Conservation (phyloP, 1,140 invertebrate species). For the Neodiprion fabricii region DNA sequence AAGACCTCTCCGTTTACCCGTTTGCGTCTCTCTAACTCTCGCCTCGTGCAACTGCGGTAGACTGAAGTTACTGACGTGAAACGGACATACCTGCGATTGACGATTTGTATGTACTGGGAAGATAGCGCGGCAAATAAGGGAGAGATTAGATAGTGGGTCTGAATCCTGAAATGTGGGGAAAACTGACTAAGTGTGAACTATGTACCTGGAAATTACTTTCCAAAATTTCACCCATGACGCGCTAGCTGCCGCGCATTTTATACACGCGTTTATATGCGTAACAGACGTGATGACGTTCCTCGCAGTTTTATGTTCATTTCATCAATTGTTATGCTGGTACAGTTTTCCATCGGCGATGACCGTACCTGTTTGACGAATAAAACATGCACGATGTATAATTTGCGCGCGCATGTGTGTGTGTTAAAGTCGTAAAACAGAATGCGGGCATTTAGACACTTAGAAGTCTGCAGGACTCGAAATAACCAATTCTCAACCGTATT, state of each 20-base stretch:
- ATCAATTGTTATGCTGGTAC: too few species aligned
- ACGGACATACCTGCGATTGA: not conserved
- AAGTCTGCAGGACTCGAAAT: not conserved
- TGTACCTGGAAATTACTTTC: too few species aligned
- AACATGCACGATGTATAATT: too few species aligned
- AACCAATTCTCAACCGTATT: not conserved
- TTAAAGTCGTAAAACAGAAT: not conserved
- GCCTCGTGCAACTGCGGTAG: not conserved
- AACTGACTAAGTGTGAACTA: not conserved
- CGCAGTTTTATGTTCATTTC: too few species aligned
- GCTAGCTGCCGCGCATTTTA: too few species aligned
- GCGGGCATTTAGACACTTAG: not conserved
- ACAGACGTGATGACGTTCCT: too few species aligned
- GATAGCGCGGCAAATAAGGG: not conserved
- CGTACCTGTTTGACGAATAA: too few species aligned
- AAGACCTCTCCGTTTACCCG: too few species aligned
- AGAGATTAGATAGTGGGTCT: conserved; percentile 5
- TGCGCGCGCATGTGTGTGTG: not conserved
- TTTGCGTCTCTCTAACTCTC: not conserved
- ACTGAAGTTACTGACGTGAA: not conserved
- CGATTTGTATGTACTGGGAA: not conserved
- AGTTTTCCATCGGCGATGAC: too few species aligned
- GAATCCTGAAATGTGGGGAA: not conserved
- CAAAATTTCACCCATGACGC: too few species aligned
- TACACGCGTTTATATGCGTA: too few species aligned